phyloP scores from a whole-genome alignment of 1,140 invertebrate genomes.

The Macrobrachium rosenbergii region DNA sequence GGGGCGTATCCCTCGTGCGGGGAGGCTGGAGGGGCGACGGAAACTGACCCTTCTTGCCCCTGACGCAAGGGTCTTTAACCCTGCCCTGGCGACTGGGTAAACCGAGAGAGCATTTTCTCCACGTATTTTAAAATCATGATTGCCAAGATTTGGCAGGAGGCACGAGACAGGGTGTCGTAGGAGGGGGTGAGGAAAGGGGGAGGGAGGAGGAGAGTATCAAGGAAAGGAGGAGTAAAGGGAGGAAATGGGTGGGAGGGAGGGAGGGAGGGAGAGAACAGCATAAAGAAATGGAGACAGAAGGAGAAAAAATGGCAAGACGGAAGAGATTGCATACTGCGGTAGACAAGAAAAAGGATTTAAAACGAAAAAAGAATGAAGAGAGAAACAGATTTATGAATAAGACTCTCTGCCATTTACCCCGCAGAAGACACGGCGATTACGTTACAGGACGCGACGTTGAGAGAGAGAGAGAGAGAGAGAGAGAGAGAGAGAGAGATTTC shows the following conservation, averaged over 20 bases:
- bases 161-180: slow-evolving; percentile 27
- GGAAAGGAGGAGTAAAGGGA: background rate
- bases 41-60: slow-evolving; percentile 17
- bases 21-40: background rate
- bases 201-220: background rate
- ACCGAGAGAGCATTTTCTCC: slow-evolving; percentile 43
- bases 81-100: slow-evolving; percentile 32
- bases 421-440: background rate
- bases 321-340: background rate
- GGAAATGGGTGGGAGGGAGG: slow-evolving; percentile 6
- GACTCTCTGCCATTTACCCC: background rate
- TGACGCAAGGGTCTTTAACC: slow-evolving; percentile 4
- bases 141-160: slow-evolving; percentile 58
- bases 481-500: too few relatives aligned
- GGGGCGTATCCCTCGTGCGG: slow-evolving; percentile 15
- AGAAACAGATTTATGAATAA: background rate
- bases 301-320: background rate
- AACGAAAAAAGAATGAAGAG: background rate
- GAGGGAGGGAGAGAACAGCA: background rate
- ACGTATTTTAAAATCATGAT: slow-evolving; percentile 63
- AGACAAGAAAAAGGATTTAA: background rate
- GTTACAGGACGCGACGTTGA: too few relatives aligned
- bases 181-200: background rate
- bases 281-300: background rate
- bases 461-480: background rate